A percentile compares a stretch with the other conserved stretches of the same genome.
Evolutionary conservation across 2,888 invertebrate species (phyloP).

Genomic region (Rotaria socialis): DNA sequence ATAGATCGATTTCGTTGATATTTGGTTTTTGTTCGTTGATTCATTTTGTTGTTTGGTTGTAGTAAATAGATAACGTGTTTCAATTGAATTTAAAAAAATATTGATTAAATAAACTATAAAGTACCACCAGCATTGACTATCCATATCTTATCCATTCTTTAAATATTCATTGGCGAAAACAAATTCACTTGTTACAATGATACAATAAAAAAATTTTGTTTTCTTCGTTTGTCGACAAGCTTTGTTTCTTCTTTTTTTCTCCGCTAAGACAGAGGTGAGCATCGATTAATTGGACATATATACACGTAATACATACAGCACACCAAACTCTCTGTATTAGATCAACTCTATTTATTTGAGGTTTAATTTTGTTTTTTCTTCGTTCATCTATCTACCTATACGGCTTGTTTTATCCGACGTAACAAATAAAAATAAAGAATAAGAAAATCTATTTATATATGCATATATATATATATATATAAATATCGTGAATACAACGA

Average conservation of each 20-base stretch:
- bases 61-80: too few relatives aligned
- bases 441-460: neutral
- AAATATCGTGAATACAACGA: neutral
- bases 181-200: neutral
- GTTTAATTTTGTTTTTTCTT: neutral
- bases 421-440: neutral
- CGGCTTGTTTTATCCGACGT: neutral
- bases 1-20: neutral
- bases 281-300: constrained; percentile 16
- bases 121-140: neutral
- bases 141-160: neutral
- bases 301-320: neutral
- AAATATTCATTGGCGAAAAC: neutral
- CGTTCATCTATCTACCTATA: neutral
- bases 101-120: neutral
- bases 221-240: neutral
- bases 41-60: neutral
- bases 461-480: too few relatives aligned
- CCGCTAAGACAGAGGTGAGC: neutral
- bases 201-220: neutral
- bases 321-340: constrained; percentile 5
- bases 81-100: too few relatives aligned
- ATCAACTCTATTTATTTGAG: neutral
- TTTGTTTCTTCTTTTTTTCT: neutral
- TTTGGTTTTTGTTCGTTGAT: neutral